Base-by-base conservation (phyloP, 2,888 invertebrate genomes). In the Lacanobia oleracea region DNA sequence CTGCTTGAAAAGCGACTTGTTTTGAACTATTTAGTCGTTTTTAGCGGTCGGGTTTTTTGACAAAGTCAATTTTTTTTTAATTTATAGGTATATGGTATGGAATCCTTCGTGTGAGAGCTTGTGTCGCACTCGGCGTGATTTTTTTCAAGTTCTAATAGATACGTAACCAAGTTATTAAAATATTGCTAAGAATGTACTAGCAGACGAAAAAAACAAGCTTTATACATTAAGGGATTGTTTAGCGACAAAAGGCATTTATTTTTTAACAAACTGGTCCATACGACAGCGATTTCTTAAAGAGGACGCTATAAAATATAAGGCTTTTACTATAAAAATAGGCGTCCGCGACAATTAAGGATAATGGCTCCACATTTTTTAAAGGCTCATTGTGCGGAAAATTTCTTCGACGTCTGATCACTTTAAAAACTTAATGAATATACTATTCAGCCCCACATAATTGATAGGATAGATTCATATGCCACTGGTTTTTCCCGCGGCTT, bases 321-420 rank as follows among this genome's bases (percentile, higher is more conserved):
- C 74, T 76, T 85, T 83, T 68, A 74, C 83, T 80, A 81, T 82
- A 88, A 86, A 89, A 88, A 86, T 87, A 85, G 84, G 83, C 84
- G 84, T 83, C 78, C 67, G 76, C 72, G 83, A 88, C 86, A 89
- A 90, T 90, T 88, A 90, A 85, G 87, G 86, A 83, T 89, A 89
- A 91, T 88, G 88, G 85, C 82, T 85, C 71, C 78, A 86, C 86
- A 88, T 88, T 90, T 88, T 86, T 84, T 86, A 84, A 87, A 86
- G 79, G 72, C 81, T 87, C 85, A 85, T 88, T 85, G 84, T 83
- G 78, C 75, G 85, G 87, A 86, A 87, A 85, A 85, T 84, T 81
- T 82, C 81, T 86, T 87, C 82, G 78, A 83, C 83, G 80, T 81
- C 81, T 84, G 83, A 86, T 87, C 82, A 82, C 78, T 72, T 72